Conservation (phyloP, 1,140 invertebrate species). For the Trichoplusia ni region DNA sequence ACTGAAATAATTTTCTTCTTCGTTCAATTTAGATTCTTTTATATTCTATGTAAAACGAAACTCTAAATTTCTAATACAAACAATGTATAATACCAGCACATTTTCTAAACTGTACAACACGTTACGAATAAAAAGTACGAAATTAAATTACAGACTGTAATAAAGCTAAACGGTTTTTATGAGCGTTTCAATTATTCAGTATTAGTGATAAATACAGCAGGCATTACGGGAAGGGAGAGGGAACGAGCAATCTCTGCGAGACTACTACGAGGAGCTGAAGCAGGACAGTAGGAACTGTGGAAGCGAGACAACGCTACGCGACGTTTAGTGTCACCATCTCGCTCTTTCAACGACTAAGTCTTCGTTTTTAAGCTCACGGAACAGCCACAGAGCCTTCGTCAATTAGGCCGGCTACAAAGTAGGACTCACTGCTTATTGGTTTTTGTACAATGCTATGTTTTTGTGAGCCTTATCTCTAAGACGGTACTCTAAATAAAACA, state of each 20-base stretch:
- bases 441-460: slow-evolving; percentile 26
- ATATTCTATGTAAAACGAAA: too few species aligned
- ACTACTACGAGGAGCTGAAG: too few species aligned
- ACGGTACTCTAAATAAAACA: slow-evolving; percentile 16
- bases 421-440: slow-evolving; percentile 27
- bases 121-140: background rate
- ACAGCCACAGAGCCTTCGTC: slow-evolving; percentile 23
- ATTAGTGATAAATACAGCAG: slow-evolving; percentile 16
- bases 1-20: too few species aligned
- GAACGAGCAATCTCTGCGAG: slow-evolving; percentile 11
- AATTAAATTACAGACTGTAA: background rate
- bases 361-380: background rate
- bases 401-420: slow-evolving; percentile 15
- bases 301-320: too few species aligned
- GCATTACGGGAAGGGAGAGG: background rate
- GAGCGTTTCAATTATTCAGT: background rate
- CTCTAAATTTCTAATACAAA: too few species aligned
- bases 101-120: background rate
- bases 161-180: background rate
- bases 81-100: too few species aligned
- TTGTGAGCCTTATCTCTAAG: slow-evolving; percentile 24
- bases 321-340: too few species aligned
- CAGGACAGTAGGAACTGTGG: too few species aligned
- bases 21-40: too few species aligned
- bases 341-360: background rate